Conservation (phyloP, 1,140 invertebrate genomes). For the Atta texana region DNA sequence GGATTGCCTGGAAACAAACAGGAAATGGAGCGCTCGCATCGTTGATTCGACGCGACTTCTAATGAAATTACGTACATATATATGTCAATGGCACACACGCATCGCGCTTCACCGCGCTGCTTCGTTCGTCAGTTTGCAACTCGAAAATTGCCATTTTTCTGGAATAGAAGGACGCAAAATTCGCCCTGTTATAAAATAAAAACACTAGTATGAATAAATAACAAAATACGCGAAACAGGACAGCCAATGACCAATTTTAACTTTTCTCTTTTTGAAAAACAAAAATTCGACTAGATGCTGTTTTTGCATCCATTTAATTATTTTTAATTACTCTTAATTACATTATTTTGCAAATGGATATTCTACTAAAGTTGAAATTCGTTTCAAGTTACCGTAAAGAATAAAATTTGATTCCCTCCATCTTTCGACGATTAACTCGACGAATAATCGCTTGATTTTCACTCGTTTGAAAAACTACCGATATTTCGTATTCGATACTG, state of each 20-base stretch:
- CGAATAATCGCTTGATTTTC: background rate
- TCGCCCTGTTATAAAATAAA: constrained; percentile 46
- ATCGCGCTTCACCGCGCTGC: background rate
- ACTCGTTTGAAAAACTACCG: background rate
- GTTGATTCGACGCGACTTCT: constrained; percentile 51
- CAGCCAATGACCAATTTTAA: constrained; percentile 26
- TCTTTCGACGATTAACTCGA: background rate
- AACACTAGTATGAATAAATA: constrained; percentile 42
- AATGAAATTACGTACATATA: constrained; percentile 59
- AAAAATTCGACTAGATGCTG: background rate
- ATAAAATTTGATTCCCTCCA: constrained; percentile 5
- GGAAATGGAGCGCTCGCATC: constrained; percentile 56
- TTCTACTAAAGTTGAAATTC: background rate
- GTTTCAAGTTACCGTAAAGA: background rate
- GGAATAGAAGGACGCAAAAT: constrained; percentile 5
- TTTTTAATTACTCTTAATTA: constrained; percentile 23
- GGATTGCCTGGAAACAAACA: constrained; percentile 61
- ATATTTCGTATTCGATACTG: constrained; percentile 38
- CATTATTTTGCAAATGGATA: background rate
- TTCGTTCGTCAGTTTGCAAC: constrained; percentile 15
- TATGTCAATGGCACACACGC: constrained; percentile 56
- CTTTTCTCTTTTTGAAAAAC: background rate
- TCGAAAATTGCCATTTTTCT: constrained; percentile 49
- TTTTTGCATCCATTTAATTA: background rate
- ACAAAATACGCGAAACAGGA: background rate